Evolutionary conservation across 2,888 invertebrate species (phyloP), one percentile per base, ranked within the genome.

Genomic region (Lasius fuliginosus): DNA sequence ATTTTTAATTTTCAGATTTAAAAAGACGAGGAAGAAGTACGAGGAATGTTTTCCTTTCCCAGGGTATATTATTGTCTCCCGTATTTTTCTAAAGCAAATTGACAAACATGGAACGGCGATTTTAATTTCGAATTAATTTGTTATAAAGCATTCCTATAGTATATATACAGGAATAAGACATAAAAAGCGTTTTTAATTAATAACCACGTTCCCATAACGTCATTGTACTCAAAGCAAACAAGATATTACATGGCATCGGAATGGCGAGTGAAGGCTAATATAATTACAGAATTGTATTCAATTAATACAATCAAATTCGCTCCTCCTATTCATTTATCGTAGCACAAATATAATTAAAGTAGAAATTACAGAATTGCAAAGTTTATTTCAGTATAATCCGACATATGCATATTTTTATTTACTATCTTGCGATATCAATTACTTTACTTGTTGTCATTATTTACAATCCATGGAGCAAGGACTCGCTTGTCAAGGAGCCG

Each of bases 61-160:
- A 18, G 11, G 33, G 9, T 11, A 11, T 30, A 67, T 53, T 18
- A 11, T 15, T 5, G 9, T 40, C 42, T 65, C 76, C 18, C 56
- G 56, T 56, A 42, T 77, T 77, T 40, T 56, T 46, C 42, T 40
- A 0, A 46, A 18, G 58, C 56, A 42, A 71, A 71, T 60, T 46
- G 79, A 79, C 46, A 60, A 71, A 79, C 73, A 60, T 23, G n/a
- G 49, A 8, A 23, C 18, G 23, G 60, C 33, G 46, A 60, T 81
- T 81, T 77, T 56, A 62, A 62, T 81, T 73, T 77, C 42, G 27
- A 73, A 73, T 81, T 81, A 81, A 62, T 60, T 73, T 36, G 42
- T 73, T 60, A 60, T 46, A 46, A 62, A 46, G 46, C 33, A 33
- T 27, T 42, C 12, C 18, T 6, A n/a, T 9, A 5, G n/a, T 36